Evolutionary conservation across 2,797 vertebrate genomes (phyloP).

Genomic region (Diceros bicornis): DNA sequence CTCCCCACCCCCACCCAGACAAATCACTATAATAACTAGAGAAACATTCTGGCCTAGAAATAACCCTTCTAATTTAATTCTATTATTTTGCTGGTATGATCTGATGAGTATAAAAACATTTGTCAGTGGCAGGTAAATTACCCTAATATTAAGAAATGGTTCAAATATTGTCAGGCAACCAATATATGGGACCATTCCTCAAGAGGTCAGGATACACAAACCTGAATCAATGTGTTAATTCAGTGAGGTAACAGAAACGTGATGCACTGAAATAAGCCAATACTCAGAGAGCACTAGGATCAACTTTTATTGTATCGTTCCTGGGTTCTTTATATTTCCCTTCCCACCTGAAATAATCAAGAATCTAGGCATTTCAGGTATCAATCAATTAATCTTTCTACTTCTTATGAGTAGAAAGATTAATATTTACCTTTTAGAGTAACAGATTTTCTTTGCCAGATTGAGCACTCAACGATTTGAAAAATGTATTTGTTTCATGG

Average conservation of each 20-base stretch:
- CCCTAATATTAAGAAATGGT: slow-evolving; percentile 6
- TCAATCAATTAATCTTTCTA: too few relatives aligned
- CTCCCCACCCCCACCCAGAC: neutral
- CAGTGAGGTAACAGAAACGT: neutral
- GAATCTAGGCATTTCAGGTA: neutral
- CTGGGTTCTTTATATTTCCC: neutral
- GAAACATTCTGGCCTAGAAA: slow-evolving; percentile 3
- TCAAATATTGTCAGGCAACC: neutral
- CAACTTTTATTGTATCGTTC: neutral
- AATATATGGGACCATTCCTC: neutral
- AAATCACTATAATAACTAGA: slow-evolving; percentile 27
- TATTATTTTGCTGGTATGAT: neutral
- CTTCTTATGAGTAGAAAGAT: neutral
- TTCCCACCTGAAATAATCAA: neutral
- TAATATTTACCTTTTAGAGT: neutral
- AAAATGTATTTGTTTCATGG: neutral
- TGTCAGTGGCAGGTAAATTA: neutral
- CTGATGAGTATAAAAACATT: slow-evolving; percentile 38
- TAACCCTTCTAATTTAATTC: neutral
- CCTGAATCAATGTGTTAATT: neutral
- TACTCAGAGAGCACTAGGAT: neutral
- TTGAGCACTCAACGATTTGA: neutral
- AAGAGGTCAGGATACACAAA: neutral
- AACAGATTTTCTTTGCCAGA: neutral
- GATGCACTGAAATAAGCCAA: neutral